Evolutionary conservation across 1,140 invertebrate species (phyloP), one percentile per base, ranked within the genome.

Genomic region (fruit fly (Drosophila melanogaster)): DNA sequence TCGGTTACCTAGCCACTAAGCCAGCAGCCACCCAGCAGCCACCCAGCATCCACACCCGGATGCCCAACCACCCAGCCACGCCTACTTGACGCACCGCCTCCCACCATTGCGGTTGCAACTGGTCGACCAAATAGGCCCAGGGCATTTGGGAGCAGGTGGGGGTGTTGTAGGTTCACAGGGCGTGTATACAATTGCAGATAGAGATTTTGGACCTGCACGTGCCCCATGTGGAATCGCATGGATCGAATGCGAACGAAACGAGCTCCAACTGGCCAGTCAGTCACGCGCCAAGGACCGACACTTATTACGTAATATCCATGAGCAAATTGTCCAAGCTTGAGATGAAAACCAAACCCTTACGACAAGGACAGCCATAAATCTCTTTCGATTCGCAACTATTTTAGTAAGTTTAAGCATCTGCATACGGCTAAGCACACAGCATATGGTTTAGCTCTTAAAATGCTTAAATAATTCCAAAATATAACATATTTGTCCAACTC

Each of bases 1-100:
- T 47, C 54, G 56, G 67, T 74, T 66, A 78, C 67, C 77, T 81
- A 58, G 43, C 37, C 33, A 15, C 70, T 47, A n/a, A 17, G 10
- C 26, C 53, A 38, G 26, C 15, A n/a, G 3, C 24, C 33, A n/a
- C 17, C 26, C 53, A 38, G 26, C 15, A n/a, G 3, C 24, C 33
- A 22, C 19, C 19, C 19, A 22, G 19, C 19, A 22, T 22, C 19
- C 19, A 2, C 19, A 22, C 19, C 19, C 19, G 19, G 19, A 3
- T 22, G 19, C 40, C 41, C 37, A 41, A 41, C 30, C 24, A 26
- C 12, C 26, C 47, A 49, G 4, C n/a, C 22, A n/a, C 40, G n/a
- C 19, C 14, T 8, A 30, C 30, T 33, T 38, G 11, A n/a, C 24
- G 10, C 33, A 22, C 30, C n/a, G 1, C 8, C n/a, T 2, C 6